Evolutionary conservation across 2,888 invertebrate genomes (phyloP).

Genomic region (Villa cingulata): DNA sequence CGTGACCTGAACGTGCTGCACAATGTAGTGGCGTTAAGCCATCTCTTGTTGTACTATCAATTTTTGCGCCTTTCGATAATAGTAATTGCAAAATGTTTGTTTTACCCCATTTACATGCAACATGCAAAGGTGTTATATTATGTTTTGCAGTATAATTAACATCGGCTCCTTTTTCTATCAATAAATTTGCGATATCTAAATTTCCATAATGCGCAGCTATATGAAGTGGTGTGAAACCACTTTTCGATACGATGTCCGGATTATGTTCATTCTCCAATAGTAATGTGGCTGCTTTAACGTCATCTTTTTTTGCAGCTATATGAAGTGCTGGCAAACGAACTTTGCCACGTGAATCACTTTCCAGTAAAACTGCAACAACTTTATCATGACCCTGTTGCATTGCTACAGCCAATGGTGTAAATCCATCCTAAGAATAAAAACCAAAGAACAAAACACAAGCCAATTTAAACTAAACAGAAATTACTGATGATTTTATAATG

Average conservation of each 20-base stretch:
- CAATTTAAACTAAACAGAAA: no score
- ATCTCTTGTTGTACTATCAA: slow-evolving; percentile 87
- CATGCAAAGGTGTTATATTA: slow-evolving; percentile 95
- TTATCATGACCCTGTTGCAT: slow-evolving; percentile 97
- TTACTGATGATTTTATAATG: no score
- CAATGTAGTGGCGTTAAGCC: slow-evolving; percentile 94
- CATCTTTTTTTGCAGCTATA: slow-evolving; percentile 98
- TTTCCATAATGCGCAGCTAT: slow-evolving; percentile 98
- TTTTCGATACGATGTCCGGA: slow-evolving; percentile 92
- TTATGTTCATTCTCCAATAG: slow-evolving; percentile 91
- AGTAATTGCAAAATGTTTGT: slow-evolving; percentile 81
- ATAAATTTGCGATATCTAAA: slow-evolving; percentile 77
- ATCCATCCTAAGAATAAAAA: slow-evolving; percentile 82
- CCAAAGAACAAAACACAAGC: no score
- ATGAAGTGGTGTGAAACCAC: slow-evolving; percentile 96
- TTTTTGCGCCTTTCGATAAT: slow-evolving; percentile 76
- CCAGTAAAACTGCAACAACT: slow-evolving; percentile 88
- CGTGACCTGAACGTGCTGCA: slow-evolving; percentile 92
- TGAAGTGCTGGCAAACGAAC: slow-evolving; percentile 91
- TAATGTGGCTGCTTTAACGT: slow-evolving; percentile 87
- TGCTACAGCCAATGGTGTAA: slow-evolving; percentile 96
- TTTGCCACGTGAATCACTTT: slow-evolving; percentile 93
- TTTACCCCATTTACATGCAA: slow-evolving; percentile 98
- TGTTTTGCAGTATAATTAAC: slow-evolving; percentile 95
- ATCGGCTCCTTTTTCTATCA: slow-evolving; percentile 85